Percentiles rank a stretch among this genome's conserved stretches.
phyloP scores from a whole-genome alignment of 2,888 invertebrate genomes.

The Slavum lentiscoides region DNA sequence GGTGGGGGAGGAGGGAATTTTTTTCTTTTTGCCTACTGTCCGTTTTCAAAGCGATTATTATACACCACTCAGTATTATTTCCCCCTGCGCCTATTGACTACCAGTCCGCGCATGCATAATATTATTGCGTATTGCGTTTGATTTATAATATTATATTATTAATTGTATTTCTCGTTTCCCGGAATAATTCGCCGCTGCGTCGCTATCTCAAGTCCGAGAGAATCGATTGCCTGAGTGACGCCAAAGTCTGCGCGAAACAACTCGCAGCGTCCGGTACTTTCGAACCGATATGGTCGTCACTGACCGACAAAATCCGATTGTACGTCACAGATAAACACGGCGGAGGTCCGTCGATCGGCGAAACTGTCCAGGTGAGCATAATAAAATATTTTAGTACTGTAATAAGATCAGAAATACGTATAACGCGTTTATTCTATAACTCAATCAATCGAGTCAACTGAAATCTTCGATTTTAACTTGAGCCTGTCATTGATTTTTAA shows the following conservation, averaged over 20 bases:
- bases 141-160: not conserved
- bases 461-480: too few relatives aligned
- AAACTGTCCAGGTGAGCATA: slow-evolving; percentile 32
- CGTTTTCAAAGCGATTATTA: too few relatives aligned
- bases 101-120: not conserved
- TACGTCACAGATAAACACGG: slow-evolving; percentile 13
- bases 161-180: not conserved
- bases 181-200: not conserved
- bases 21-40: too few relatives aligned
- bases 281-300: not conserved
- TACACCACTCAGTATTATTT: too few relatives aligned
- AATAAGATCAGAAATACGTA: too few relatives aligned
- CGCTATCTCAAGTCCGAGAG: not conserved
- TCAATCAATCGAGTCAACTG: too few relatives aligned
- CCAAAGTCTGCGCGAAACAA: not conserved
- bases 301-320: not conserved
- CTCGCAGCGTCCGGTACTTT: not conserved
- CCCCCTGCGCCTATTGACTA: too few relatives aligned
- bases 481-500: too few relatives aligned
- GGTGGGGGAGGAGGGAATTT: too few relatives aligned
- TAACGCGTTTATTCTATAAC: too few relatives aligned
- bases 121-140: not conserved
- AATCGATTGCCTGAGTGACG: not conserved
- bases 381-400: too few relatives aligned
- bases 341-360: slow-evolving; percentile 11